phyloP scores from a whole-genome alignment of 2,797 vertebrate species.

The Clamator glandarius region DNA sequence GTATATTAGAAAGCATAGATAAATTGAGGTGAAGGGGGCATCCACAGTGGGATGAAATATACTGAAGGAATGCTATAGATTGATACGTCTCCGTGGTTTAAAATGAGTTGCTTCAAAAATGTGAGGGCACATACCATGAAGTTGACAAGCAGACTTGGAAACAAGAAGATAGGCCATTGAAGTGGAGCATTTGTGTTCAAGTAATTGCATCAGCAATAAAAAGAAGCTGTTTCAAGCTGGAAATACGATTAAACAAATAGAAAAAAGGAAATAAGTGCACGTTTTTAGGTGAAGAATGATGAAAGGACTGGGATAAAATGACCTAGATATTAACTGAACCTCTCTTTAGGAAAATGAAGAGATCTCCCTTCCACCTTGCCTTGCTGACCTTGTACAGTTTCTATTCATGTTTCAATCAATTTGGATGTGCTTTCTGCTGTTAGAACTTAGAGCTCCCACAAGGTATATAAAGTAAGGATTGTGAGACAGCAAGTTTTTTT shows the following conservation, averaged over 20 bases:
- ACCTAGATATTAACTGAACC: not conserved
- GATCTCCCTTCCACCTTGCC: not conserved
- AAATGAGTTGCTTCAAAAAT: conserved; percentile 27
- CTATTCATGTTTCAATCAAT: not conserved
- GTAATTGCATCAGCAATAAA: not conserved
- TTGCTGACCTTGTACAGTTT: not conserved
- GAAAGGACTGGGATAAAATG: not conserved
- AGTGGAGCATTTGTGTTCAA: not conserved
- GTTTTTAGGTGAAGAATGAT: not conserved
- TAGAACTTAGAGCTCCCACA: not conserved
- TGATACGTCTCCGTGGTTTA: not conserved
- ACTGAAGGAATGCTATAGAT: conserved; percentile 25
- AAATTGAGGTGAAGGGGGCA: conserved; percentile 54
- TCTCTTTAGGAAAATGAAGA: not conserved
- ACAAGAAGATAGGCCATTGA: not conserved
- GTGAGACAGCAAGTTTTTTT: not conserved
- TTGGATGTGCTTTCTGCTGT: not conserved
- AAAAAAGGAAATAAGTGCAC: not conserved
- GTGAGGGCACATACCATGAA: not conserved
- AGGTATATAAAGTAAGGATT: not conserved
- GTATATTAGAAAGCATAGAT: conserved; percentile 51
- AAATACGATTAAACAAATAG: not conserved
- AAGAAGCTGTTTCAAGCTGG: not conserved
- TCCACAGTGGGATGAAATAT: conserved; percentile 33
- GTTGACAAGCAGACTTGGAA: not conserved